Base-by-base conservation (phyloP, 2,797 vertebrate genomes). In the Clarias pachynema region DNA sequence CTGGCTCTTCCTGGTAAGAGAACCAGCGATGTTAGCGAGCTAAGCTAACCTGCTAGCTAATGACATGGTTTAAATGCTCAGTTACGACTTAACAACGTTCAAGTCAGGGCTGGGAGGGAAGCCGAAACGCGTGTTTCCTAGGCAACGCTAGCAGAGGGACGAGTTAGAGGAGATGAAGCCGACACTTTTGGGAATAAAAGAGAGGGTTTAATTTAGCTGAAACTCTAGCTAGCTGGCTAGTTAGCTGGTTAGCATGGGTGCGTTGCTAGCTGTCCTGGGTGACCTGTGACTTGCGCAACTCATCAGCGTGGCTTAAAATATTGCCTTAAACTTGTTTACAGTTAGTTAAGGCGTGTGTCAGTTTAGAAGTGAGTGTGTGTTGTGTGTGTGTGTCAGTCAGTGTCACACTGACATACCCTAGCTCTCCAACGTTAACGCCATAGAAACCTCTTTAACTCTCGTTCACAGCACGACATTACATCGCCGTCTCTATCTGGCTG, bases 1-100 rank as follows among this genome's bases (percentile, higher is more conserved):
- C 89, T 93, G 92, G 90, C 91, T 95, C 94, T 96, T 96, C 95
- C 95, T 95, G 95, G 95, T 96, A 95, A 96, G 95, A 75, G 91
- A 57, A 83, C 29, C 81, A 91, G 82, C 83, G 16, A 60, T 29
- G 80, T 63, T 86, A 85, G 75, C 75, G 24, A 59, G 78, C 63
- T 81, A 68, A 74, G 84, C 84, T 84, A 59, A 79, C 63, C 37
- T 80, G 15, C 60, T 74, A 75, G 79, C 70, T 84, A 86, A 75
- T 81, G 74, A 81, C 85, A 22, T 10, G 14, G 8, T 22, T 53
- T 40, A 31, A 34, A 56, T 20, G 8, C 60, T 18, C 24, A 3
- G 49, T 53, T 53, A 3, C 49, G 49, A 53, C 49, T 53, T 53
- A 44, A 44, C 7, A 65, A 26, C 57, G 40, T 24, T 6, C 20